Evolutionary conservation across 2,113 vertebrate species (phyloP).

Genomic region (Spizaetus ornatus): DNA sequence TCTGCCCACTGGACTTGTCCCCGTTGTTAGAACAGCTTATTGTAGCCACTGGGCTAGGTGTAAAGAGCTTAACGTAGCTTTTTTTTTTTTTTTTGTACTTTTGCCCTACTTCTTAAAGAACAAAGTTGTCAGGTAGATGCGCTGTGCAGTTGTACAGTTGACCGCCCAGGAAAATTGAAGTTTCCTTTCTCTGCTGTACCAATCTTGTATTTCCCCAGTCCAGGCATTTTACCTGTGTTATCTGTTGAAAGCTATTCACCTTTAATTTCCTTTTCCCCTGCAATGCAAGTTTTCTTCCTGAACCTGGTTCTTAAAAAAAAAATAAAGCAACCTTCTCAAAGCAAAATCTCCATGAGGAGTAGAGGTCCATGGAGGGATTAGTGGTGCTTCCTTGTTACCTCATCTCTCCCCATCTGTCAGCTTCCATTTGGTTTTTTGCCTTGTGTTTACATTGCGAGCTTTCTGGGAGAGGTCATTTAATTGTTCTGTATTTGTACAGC

Average conservation of each 20-base stretch:
- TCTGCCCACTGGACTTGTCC: background rate
- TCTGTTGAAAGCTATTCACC: background rate
- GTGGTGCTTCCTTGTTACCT: background rate
- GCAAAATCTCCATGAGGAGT: background rate
- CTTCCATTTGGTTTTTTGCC: background rate
- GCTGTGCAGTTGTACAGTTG: background rate
- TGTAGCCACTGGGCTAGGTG: background rate
- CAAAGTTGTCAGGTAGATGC: background rate
- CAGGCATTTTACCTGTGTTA: background rate
- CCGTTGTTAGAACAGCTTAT: background rate
- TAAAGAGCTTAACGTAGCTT: background rate
- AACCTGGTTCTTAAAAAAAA: background rate
- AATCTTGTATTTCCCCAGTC: background rate
- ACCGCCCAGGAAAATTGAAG: background rate
- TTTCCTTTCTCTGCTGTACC: background rate
- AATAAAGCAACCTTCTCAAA: background rate
- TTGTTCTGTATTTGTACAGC: constrained; percentile 3
- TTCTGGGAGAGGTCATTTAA: background rate
- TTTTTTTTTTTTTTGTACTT: background rate
- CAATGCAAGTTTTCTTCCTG: background rate
- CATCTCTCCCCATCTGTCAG: background rate
- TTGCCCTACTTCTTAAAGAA: background rate
- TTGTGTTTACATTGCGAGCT: background rate
- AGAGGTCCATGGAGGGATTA: background rate
- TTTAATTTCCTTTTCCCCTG: background rate